Percentiles rank a stretch among this genome's conserved stretches.
phyloP scores from a whole-genome alignment of 1,140 invertebrate genomes.

The Vanessa tameamea region DNA sequence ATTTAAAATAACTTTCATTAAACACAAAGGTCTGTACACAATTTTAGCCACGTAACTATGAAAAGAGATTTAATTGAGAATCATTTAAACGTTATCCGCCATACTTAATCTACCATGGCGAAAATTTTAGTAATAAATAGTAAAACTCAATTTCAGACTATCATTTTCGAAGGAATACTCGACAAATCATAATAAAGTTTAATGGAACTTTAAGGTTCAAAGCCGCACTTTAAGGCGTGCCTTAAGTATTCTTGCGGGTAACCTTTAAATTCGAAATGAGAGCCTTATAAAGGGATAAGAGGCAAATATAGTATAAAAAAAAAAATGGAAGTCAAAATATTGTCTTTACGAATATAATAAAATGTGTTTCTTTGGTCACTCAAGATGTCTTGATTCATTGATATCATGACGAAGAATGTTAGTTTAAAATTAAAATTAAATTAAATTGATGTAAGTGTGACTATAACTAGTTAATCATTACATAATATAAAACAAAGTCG shows the following conservation, averaged over 20 bases:
- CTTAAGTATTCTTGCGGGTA: not conserved
- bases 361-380: too few species aligned
- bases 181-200: slow-evolving; percentile 3
- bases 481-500: too few species aligned
- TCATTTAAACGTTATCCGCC: not conserved
- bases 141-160: not conserved
- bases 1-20: too few species aligned
- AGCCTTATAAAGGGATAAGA: not conserved
- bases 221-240: not conserved
- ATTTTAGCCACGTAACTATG: not conserved
- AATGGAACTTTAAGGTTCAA: not conserved
- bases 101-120: too few species aligned
- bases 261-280: not conserved
- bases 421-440: too few species aligned
- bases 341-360: too few species aligned
- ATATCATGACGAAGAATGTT: too few species aligned
- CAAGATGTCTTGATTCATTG: too few species aligned
- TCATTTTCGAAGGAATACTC: not conserved
- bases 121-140: not conserved
- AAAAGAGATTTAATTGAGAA: not conserved
- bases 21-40: not conserved
- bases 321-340: too few species aligned
- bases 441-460: too few species aligned
- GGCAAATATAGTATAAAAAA: not conserved
- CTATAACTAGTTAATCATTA: too few species aligned